phyloP scores from a whole-genome alignment of 37 sponge, comb jelly and placozoan genomes.

The Crambe crambe region DNA sequence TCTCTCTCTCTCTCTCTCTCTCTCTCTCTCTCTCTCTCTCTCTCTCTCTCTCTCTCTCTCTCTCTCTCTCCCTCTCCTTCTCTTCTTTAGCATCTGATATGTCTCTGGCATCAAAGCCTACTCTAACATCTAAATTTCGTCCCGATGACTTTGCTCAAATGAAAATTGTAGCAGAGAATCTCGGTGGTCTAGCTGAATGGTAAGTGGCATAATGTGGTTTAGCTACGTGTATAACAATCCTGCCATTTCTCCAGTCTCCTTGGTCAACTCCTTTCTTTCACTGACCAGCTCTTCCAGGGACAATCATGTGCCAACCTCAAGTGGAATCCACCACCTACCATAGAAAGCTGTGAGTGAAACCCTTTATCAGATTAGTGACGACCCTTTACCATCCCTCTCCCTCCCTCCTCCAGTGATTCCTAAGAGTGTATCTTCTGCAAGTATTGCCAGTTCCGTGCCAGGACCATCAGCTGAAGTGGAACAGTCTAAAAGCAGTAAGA shows the following conservation, averaged over 20 bases:
- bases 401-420: constrained; percentile 10
- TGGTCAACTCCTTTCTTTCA: constrained; percentile 69
- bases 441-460: constrained; percentile 21
- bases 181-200: constrained; percentile 69
- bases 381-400: background rate
- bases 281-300: constrained; percentile 67
- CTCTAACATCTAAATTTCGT: constrained; percentile 30
- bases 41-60: background rate
- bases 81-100: constrained; percentile 62
- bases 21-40: background rate
- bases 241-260: constrained; percentile 35
- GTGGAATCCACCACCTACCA: constrained; percentile 62
- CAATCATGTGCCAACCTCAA: constrained; percentile 46
- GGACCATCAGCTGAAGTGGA: background rate
- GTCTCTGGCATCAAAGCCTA: constrained; percentile 72
- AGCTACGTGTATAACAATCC: background rate
- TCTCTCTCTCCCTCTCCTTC: background rate
- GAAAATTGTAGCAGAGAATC: constrained; percentile 47
- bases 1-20: too few relatives aligned
- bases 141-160: constrained; percentile 57
- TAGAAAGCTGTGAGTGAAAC: constrained; percentile 31
- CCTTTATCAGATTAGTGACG: background rate
- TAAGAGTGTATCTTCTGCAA: constrained; percentile 19
- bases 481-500: constrained; percentile 9
- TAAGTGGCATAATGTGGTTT: background rate